Conservation (phyloP, 1,140 invertebrate genomes). For the Aphis gossypii region DNA sequence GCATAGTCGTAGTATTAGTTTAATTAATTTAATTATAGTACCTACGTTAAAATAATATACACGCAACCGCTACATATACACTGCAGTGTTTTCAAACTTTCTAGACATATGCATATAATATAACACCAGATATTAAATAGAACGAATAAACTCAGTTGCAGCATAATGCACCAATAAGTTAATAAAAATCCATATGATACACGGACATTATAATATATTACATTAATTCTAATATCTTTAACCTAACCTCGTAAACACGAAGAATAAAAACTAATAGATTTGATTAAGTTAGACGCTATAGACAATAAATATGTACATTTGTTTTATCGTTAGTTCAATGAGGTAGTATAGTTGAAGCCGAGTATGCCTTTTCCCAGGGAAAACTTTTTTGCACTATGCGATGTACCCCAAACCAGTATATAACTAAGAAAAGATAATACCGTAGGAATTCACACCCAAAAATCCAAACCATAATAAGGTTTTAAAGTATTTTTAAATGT, state of each 20-base stretch:
- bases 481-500: too few species aligned
- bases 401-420: too few species aligned
- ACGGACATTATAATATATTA: too few species aligned
- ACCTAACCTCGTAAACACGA: not conserved
- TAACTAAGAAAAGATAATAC: too few species aligned
- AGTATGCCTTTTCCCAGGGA: not conserved
- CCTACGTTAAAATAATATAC: not conserved
- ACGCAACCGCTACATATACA: not conserved
- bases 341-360: not conserved
- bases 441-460: too few species aligned
- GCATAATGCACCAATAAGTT: not conserved
- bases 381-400: not conserved
- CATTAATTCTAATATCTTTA: not conserved
- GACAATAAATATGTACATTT: not conserved
- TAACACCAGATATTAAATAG: not conserved
- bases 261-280: not conserved
- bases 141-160: not conserved
- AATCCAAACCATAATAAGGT: too few species aligned
- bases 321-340: not conserved
- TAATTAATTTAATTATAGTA: conserved; percentile 11
- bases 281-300: not conserved
- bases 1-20: not conserved
- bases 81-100: not conserved
- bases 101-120: not conserved
- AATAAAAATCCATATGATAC: not conserved